Conservation (phyloP, 2,113 vertebrate genomes). For the Astatoreochromis straeleni region DNA sequence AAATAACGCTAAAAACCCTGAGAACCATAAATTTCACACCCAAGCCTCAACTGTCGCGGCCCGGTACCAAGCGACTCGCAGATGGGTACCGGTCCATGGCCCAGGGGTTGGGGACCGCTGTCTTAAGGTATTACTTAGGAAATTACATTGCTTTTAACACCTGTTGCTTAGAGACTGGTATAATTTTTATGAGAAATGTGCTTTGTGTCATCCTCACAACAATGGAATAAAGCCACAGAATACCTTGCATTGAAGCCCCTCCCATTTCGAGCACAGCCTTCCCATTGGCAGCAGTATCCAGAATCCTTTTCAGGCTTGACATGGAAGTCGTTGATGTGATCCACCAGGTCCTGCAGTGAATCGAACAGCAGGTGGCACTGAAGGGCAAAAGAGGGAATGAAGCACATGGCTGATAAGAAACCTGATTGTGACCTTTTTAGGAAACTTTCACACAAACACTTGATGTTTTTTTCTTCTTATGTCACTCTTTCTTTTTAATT, state of each 20-base stretch:
- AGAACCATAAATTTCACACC: neutral
- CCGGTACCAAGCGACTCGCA: neutral
- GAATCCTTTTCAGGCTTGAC: constrained; percentile 93
- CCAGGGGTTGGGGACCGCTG: neutral
- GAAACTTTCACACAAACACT: neutral
- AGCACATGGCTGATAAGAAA: neutral
- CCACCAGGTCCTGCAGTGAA: constrained; percentile 87
- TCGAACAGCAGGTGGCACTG: constrained; percentile 94
- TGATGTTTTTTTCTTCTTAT: neutral
- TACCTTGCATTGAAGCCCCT: constrained; percentile 95
- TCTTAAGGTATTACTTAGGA: neutral
- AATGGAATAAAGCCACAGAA: neutral
- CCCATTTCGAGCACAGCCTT: constrained; percentile 90
- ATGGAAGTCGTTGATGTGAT: constrained; percentile 93
- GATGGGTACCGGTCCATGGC: neutral
- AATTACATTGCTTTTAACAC: neutral
- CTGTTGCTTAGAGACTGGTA: neutral
- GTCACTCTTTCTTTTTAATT: neutral
- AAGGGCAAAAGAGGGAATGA: neutral
- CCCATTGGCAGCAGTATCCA: constrained; percentile 95
- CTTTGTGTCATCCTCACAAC: neutral
- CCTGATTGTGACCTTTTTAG: neutral
- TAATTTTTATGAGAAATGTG: neutral
- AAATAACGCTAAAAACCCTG: neutral
- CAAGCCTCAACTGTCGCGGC: neutral